Conservation (phyloP, 1,140 invertebrate genomes). For the Drosophila subobscura region DNA sequence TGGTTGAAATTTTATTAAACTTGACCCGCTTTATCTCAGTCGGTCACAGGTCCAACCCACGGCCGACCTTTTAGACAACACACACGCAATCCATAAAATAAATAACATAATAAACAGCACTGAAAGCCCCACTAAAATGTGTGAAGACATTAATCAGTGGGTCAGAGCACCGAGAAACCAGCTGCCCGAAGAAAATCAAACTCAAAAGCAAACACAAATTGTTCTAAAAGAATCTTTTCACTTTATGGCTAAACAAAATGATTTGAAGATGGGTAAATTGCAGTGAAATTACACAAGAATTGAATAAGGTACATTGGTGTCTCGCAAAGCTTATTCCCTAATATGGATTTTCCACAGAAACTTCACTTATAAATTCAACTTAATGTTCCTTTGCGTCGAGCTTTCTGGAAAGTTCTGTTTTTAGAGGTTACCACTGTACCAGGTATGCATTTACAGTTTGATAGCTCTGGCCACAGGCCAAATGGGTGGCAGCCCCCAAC, state of each 20-base stretch:
- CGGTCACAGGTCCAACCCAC: conserved; percentile 24
- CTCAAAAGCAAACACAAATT: neutral
- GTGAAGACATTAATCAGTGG: conserved; percentile 15
- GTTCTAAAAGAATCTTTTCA: conserved; percentile 3
- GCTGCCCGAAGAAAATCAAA: neutral
- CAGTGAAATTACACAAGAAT: no score
- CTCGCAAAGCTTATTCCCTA: no score
- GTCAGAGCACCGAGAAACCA: neutral
- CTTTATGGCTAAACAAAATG: conserved; percentile 1
- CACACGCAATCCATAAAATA: conserved; percentile 29
- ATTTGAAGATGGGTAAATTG: neutral
- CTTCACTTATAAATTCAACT: no score
- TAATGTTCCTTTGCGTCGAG: no score
- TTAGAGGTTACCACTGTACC: no score
- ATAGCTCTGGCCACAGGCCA: conserved; percentile 10
- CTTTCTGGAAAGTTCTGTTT: no score
- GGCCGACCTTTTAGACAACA: conserved; percentile 32
- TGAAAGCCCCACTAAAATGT: conserved; percentile 28
- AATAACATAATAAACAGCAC: conserved; percentile 13
- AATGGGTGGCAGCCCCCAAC: conserved; percentile 5
- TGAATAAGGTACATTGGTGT: no score
- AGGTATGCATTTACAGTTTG: conserved; percentile 7
- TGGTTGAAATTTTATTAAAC: neutral
- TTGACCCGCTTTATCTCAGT: conserved; percentile 25
- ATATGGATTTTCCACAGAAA: no score